Evolutionary conservation across 1,140 invertebrate species (phyloP), one percentile per base, ranked within the genome.

Genomic region (Caenorhabditis elegans): DNA sequence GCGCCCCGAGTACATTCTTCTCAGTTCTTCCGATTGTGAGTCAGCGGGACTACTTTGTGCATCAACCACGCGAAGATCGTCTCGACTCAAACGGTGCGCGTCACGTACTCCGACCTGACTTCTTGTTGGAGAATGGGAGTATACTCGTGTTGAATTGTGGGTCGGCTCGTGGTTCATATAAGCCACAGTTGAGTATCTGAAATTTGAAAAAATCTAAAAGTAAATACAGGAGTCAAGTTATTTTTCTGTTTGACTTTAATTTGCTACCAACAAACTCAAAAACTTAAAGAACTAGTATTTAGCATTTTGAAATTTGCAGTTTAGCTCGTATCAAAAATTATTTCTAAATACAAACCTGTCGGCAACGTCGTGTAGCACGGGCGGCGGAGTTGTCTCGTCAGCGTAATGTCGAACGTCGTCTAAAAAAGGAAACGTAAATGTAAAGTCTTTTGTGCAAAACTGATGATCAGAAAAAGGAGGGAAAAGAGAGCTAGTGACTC

Each of bases 341-440:
- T n/a, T 31, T 1, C 43, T 39, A 17, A 60, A 60, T 53, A 24
- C 19, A 53, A 53, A 70, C 60, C 60, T 39, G 34, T 70, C 60
- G n/a, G 26, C 60, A 13, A 70, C 34, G 34, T 70, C 60, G 60
- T 39, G 60, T 6, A 70, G 13, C 22, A 70, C 60, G 22, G 60
- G 60, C 60, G 60, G 60, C 11, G 60, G 60, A 70, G 60, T 70
- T 70, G 60, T 70, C 60, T 70, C 60, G 60, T 70, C 60, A 10
- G 60, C 60, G 60, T 70, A 70, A 39, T 70, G 60, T 39, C 60
- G 60, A 70, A 70, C 28, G 26, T 70, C 60, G 60, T 70, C 60
- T 70, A 13, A 39, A 70, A 70, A 70, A 55, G 49, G 53, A 70
- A 70, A 70, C 34, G 60, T 26, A 60, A 70, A 70, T 70, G 36